Evolutionary conservation across 2,113 vertebrate species (phyloP), one percentile per base, ranked within the genome.

Genomic region (Anarrhichthys ocellatus): DNA sequence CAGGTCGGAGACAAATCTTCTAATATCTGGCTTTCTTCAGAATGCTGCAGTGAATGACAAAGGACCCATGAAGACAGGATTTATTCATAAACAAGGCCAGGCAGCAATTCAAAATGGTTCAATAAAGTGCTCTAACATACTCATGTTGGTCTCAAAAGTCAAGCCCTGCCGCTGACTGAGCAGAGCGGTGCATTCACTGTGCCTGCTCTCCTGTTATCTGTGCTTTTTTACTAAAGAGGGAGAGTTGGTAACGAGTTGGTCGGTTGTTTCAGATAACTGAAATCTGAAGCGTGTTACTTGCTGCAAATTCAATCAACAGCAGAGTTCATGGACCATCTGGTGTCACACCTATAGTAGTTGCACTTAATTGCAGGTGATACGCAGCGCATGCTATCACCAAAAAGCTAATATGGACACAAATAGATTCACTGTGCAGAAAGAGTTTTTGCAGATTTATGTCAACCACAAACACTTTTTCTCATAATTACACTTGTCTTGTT

Each of bases 241-340:
- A 72, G 72, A 72, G 83, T 76, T 76, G 17, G 76, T 85, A 84
- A 89, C 84, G 80, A 83, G 68, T 79, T 74, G 40, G 40, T 63
- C 18, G 42, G 42, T 66, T 61, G 80, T 62, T 69, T 84, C n/a
- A n/a, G 10, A 50, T 7, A 17, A 50, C 42, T 40, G 15, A 70
- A 82, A 70, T 44, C 11, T 17, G 13, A 65, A 34, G 2, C 61
- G 11, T 44, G n/a, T 48, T 38, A 70, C 13, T 27, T 66, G 24
- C 6, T 42, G 50, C 50, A 72, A 20, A 66, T 65, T 65, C 17
- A 66, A 66, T 36, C 15, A 27, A 62, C n/a, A 64, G 32, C 44
- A 20, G 40, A 68, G 29, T 46, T 24, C 14, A 68, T 18, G 10
- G 17, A 78, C 27, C 42, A 72, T 65, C 72, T 48, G 17, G 50